A percentile compares a stretch with the other conserved stretches of the same genome.
Conservation (phyloP, 2,888 invertebrate genomes). For the Imbricaverruca yamaguchii region DNA sequence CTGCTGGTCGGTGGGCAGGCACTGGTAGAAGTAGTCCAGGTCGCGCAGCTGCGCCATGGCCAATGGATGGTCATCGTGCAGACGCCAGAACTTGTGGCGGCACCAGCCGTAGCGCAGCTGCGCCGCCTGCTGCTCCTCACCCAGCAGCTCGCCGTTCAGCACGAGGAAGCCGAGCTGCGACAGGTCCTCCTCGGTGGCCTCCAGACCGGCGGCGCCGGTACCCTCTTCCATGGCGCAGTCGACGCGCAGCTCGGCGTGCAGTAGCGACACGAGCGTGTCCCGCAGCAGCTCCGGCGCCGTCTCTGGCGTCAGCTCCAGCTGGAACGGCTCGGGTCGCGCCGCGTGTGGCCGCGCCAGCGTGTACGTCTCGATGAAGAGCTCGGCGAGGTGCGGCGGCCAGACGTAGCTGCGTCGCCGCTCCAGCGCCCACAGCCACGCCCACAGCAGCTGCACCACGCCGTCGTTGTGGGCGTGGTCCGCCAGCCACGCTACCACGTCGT, state of each 20-base stretch:
- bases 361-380: not conserved
- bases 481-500: not conserved
- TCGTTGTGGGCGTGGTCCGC: not conserved
- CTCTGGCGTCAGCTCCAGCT: not conserved
- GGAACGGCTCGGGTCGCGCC: not conserved
- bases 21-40: not conserved
- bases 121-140: not conserved
- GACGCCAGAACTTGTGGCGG: not conserved
- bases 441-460: not conserved
- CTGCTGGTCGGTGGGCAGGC: not conserved
- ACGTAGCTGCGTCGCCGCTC: not conserved
- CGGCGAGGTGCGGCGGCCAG: not conserved
- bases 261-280: not conserved
- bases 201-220: not conserved
- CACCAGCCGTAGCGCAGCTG: conserved; percentile 16
- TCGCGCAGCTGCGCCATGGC: not conserved
- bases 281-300: not conserved
- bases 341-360: not conserved
- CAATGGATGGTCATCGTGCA: not conserved
- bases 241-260: conserved; percentile 11
- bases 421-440: not conserved
- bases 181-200: not conserved
- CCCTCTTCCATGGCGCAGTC: not conserved
- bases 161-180: conserved; percentile 1
- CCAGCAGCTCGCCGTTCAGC: not conserved